phyloP scores from a whole-genome alignment of 2,888 invertebrate genomes.

The Lucinisca nassula region DNA sequence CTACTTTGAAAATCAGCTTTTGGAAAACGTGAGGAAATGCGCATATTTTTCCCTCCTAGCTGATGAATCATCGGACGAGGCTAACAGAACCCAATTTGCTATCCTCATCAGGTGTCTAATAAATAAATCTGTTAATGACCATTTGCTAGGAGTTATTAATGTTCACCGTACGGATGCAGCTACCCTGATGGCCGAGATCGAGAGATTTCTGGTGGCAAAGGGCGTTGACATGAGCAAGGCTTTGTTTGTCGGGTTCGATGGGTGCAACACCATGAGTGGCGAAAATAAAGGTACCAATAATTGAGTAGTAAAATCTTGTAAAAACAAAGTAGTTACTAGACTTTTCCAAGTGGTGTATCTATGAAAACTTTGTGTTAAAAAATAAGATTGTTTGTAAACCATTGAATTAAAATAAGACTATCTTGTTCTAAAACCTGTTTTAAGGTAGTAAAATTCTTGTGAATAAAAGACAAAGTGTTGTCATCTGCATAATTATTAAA shows the following conservation, averaged over 20 bases:
- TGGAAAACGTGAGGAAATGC: not conserved
- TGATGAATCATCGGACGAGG: constrained; percentile 49
- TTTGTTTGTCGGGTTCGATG: constrained; percentile 58
- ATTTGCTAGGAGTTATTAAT: constrained; percentile 32
- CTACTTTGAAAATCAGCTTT: not conserved
- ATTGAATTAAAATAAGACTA: no score
- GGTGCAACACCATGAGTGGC: constrained; percentile 61
- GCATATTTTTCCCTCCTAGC: constrained; percentile 3
- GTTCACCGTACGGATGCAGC: constrained; percentile 43
- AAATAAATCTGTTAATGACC: constrained; percentile 12
- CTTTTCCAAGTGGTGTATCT: no score
- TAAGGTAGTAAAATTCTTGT: no score
- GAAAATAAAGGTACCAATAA: constrained; percentile 32
- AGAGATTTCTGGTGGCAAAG: constrained; percentile 33
- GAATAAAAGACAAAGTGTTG: no score
- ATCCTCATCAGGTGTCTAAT: constrained; percentile 17
- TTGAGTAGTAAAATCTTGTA: no score
- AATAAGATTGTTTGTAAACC: no score
- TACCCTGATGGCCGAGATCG: constrained; percentile 33
- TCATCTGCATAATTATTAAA: no score
- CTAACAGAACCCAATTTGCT: constrained; percentile 36
- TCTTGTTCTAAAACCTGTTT: no score
- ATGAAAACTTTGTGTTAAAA: no score
- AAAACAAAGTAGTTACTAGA: no score
- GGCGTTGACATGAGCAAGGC: constrained; percentile 39